Conservation (phyloP, 2,113 vertebrate species). For the Kryptolebias marmoratus region DNA sequence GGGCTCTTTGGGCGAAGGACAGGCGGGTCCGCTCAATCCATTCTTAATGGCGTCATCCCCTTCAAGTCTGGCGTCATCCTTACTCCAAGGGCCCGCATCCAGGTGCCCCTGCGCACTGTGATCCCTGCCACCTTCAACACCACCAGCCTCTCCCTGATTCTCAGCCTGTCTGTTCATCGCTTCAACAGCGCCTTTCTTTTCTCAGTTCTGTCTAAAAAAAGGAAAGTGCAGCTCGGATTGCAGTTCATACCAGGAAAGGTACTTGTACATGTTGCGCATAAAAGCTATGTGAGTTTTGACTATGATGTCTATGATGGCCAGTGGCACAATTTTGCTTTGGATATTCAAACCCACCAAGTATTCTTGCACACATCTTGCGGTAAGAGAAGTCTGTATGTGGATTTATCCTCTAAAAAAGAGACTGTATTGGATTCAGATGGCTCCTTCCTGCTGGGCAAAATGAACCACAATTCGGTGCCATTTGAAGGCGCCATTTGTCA, state of each 20-base stretch:
- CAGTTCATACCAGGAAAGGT: slow-evolving; percentile 89
- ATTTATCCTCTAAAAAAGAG: slow-evolving; percentile 86
- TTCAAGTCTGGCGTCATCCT: slow-evolving; percentile 93
- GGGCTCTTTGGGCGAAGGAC: slow-evolving; percentile 86
- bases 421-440: slow-evolving; percentile 87
- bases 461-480: slow-evolving; percentile 86
- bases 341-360: slow-evolving; percentile 83
- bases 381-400: slow-evolving; percentile 82
- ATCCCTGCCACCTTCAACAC: slow-evolving; percentile 80
- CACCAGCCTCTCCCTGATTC: slow-evolving; percentile 86
- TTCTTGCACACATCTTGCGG: slow-evolving; percentile 91
- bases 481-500: slow-evolving; percentile 98
- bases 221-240: slow-evolving; percentile 91
- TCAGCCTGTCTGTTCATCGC: slow-evolving; percentile 92
- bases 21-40: slow-evolving; percentile 38
- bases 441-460: slow-evolving; percentile 92
- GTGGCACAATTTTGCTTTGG: slow-evolving; percentile 92
- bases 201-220: slow-evolving; percentile 85
- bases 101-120: slow-evolving; percentile 82
- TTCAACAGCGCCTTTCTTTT: slow-evolving; percentile 95
- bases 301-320: slow-evolving; percentile 92
- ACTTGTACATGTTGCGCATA: slow-evolving; percentile 87
- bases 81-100: slow-evolving; percentile 86
- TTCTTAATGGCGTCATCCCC: slow-evolving; percentile 88
- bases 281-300: slow-evolving; percentile 89